Base-by-base conservation (phyloP, 2,113 vertebrate species). In the Callipepla squamata region DNA sequence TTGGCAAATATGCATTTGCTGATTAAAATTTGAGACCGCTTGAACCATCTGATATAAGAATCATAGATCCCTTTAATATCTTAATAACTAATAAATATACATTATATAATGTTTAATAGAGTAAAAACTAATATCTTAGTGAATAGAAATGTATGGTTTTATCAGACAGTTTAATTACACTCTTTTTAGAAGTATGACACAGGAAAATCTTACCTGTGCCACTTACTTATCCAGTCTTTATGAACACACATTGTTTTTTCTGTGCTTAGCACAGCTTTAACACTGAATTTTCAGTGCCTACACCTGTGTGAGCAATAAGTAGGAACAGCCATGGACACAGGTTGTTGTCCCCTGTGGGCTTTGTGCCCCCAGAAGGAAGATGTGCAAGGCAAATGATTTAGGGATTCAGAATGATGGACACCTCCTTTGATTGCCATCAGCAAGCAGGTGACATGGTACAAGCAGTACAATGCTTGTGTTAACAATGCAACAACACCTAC, bases 361-460 rank as follows among this genome's bases (percentile, higher is more conserved):
- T 28, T 28, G 9, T 23, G 10, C 11, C 11, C 50, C 25, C 9
- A 8, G 30, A 22, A 75, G 21, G 34, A 69, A 16, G 15, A 20
- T 4, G 26, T 0, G 9, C 3, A 11, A 6, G 40, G 30, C 7
- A 1, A 61, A 38, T 1, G 4, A 28, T 18, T 20, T 7, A 25
- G 1, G 9, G 38, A 16, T 59, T n/a, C 14, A 9, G 58, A 51
- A 70, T 25, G 30, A 21, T 13, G 59, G 53, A 28, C 4, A 6
- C 50, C 42, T 3, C 5, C 28, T 32, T 11, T 11, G 42, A 22
- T 13, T n/a, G 47, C 26, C 82, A 32, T 26, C 53, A 25, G 58
- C 9, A 30, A 65, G 23, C 0, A 0, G 28, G 25, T 22, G 65
- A 44, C 0, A 3, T 2, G 13, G 50, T 44, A 44, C 44, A 44